Evolutionary conservation across 2,113 vertebrate species (phyloP), one percentile per base, ranked within the genome.

Genomic region (Equus quagga): DNA sequence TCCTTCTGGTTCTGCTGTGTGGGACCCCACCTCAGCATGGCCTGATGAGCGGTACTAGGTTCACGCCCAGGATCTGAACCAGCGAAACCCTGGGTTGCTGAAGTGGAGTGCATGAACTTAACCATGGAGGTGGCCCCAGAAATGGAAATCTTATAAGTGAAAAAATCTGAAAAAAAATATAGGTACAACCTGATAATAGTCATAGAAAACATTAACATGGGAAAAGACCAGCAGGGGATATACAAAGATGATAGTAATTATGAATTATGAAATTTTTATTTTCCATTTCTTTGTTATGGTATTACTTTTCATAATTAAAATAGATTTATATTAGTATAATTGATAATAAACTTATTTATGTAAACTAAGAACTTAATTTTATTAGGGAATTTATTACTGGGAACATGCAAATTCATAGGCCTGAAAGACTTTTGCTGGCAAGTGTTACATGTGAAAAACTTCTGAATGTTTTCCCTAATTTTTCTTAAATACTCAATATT

Each of bases 341-440:
- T 91, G 87, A 19, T 81, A 82, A 54, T 51, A 46, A 56, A 93
- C 51, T 58, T 49, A 67, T 75, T 75, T 88, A 11, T 89, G 17
- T 56, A 75, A 97, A 73, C 7, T 83, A 75, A 64, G 33, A 95
- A 82, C 36, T 94, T 79, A 88, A 70, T 96, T 97, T 96, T 78
- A 80, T 91, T 95, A 89, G 54, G 72, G 41, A n/a, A 90, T 96
- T 97, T 67, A 83, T 92, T 94, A 73, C 56, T 75, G 54, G 62
- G 44, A 95, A 67, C 78, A n/a, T 90, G 13, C 60, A 89, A 33
- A 75, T 70, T 94, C 36, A 23, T 67, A 67, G 56, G 21, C 24
- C 70, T 41, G 23, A 75, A 76, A 91, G 33, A 80, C 7, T 80
- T 26, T 89, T 88, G 70, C 69, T 85, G 54, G 21, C 33, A 36